Conservation (phyloP, 2,888 invertebrate species). For the Latrodectus hesperus region DNA sequence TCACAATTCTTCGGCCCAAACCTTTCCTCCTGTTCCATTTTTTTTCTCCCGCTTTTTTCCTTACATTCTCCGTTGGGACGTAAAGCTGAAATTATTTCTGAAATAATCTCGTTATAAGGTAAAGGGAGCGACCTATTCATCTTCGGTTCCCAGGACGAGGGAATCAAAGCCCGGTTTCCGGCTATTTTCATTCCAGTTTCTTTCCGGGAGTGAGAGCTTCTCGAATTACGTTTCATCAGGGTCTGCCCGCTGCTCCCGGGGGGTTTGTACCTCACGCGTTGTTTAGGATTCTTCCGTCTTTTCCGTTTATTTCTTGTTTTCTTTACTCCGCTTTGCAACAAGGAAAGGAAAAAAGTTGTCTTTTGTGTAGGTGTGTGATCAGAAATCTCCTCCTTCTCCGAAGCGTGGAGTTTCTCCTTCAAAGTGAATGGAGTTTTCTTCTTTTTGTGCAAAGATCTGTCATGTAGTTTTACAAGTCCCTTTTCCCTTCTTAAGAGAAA, state of each 20-base stretch:
- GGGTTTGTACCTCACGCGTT: constrained; percentile 52
- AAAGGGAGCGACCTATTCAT: constrained; percentile 39
- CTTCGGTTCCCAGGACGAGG: constrained; percentile 46
- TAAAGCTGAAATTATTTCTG: constrained; percentile 35
- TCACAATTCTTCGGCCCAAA: not conserved
- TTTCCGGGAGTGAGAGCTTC: constrained; percentile 23
- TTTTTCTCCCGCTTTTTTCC: not conserved
- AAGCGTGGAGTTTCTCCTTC: constrained; percentile 4
- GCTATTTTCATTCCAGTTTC: constrained; percentile 38
- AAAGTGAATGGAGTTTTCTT: constrained; percentile 12
- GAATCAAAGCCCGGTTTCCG: constrained; percentile 62
- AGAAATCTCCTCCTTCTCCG: constrained; percentile 11
- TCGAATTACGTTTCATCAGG: constrained; percentile 60
- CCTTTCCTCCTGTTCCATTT: too few relatives aligned
- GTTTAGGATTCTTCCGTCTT: constrained; percentile 25
- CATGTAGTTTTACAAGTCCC: not conserved
- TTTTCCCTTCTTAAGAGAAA: not conserved
- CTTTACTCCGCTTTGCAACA: not conserved
- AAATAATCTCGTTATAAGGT: constrained; percentile 54
- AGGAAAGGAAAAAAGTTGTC: not conserved
- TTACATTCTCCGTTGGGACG: not conserved
- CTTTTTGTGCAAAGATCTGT: constrained; percentile 17
- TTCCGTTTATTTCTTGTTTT: constrained; percentile 21
- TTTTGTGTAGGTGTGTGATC: constrained; percentile 23
- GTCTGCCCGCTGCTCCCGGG: constrained; percentile 20